A percentile compares a stretch with the other conserved stretches of the same genome.
phyloP scores from a whole-genome alignment of 2,888 invertebrate genomes.

The Chironomus riparius region DNA sequence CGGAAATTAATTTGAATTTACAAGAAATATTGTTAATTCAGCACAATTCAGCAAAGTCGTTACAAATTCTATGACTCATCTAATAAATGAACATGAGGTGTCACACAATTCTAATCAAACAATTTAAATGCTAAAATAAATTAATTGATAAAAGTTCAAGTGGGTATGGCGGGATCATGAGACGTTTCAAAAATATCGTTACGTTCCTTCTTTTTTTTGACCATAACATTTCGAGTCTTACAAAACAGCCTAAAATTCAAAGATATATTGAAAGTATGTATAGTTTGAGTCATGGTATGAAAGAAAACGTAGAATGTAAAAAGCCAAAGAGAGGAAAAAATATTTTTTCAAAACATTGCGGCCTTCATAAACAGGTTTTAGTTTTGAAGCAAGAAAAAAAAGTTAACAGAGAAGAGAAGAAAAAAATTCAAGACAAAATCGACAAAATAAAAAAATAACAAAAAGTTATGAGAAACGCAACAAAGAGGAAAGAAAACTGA shows the following conservation, averaged over 20 bases:
- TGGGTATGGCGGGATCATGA: no score
- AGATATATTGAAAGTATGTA: background rate
- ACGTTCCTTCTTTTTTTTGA: no score
- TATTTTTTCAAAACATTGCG: conserved; percentile 24
- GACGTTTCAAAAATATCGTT: no score
- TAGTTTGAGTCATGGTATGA: conserved; percentile 8
- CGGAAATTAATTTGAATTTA: no score
- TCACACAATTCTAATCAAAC: no score
- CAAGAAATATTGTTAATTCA: no score
- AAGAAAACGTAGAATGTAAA: conserved; percentile 23
- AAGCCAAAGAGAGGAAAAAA: conserved; percentile 26
- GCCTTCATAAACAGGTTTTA: conserved; percentile 26
- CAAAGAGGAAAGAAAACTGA: conserved; percentile 16
- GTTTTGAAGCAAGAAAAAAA: conserved; percentile 13
- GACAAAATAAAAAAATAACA: background rate
- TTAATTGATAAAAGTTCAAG: no score
- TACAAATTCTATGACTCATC: no score
- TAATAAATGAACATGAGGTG: no score
- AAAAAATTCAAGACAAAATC: conserved; percentile 15
- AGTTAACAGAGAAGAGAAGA: conserved; percentile 20
- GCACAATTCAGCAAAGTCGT: no score
- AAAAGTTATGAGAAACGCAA: conserved; percentile 2
- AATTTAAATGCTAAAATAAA: no score
- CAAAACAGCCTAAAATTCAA: background rate
- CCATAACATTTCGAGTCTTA: no score